Evolutionary conservation across 2,888 invertebrate genomes (phyloP).

Genomic region (Tachina lurida): DNA sequence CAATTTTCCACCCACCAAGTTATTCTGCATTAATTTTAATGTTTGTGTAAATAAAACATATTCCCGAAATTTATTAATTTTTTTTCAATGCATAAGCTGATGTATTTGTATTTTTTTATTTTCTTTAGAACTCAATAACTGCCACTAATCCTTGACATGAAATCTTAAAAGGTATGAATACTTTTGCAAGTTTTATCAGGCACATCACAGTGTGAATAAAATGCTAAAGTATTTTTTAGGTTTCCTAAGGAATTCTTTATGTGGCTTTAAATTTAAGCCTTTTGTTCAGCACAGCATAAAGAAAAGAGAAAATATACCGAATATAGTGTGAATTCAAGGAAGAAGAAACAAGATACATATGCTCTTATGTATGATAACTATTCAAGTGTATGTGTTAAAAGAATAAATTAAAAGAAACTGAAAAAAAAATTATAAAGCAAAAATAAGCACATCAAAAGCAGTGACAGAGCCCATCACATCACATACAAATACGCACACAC

Average conservation of each 20-base stretch:
- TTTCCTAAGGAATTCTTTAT: slow-evolving; percentile 59
- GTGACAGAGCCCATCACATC: not conserved
- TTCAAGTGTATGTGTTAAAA: not conserved
- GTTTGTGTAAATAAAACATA: not conserved
- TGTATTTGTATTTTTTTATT: not conserved
- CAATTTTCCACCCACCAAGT: not conserved
- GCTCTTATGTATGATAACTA: not conserved
- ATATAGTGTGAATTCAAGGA: not conserved
- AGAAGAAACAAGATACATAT: not conserved
- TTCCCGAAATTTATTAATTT: not conserved
- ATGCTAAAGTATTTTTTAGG: slow-evolving; percentile 62
- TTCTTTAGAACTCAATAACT: slow-evolving; percentile 51
- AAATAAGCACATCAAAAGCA: not conserved
- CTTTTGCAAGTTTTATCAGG: slow-evolving; percentile 42
- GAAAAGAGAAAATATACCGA: not conserved
- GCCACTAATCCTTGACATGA: slow-evolving; percentile 45
- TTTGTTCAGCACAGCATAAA: slow-evolving; percentile 28
- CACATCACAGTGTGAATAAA: slow-evolving; percentile 41
- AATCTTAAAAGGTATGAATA: slow-evolving; percentile 44
- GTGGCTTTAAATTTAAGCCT: slow-evolving; percentile 60
- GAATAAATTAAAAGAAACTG: not conserved
- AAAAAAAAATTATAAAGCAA: not conserved
- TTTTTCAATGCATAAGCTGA: not conserved
- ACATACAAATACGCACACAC: not conserved
- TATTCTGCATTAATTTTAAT: not conserved